Evolutionary conservation across 2,113 vertebrate genomes (phyloP).

Genomic region (Lophotis ruficrista): DNA sequence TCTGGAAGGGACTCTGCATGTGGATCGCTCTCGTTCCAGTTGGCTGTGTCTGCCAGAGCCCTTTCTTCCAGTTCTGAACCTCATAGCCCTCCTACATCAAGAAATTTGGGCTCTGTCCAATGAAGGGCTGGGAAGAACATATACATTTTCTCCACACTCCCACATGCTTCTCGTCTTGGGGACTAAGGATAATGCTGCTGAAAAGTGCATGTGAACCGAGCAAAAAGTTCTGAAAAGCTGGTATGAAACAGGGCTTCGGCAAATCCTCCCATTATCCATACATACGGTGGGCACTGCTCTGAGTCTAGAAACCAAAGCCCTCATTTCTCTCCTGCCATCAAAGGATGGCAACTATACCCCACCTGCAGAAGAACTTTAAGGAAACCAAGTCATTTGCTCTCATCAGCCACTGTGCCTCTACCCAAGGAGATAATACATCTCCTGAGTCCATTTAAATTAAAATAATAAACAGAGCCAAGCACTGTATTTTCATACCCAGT

Average conservation of each 20-base stretch:
- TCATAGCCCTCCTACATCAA: neutral
- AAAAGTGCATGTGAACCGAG: constrained; percentile 8
- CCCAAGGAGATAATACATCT: neutral
- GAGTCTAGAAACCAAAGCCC: neutral
- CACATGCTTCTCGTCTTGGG: neutral
- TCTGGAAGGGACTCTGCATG: constrained; percentile 5
- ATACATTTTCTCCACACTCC: neutral
- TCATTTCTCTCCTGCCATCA: neutral
- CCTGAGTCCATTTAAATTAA: neutral
- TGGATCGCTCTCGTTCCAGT: neutral
- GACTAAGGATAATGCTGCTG: neutral
- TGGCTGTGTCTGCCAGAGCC: constrained; percentile 6
- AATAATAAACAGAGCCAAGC: neutral
- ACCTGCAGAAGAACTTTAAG: neutral
- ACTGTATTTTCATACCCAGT: neutral
- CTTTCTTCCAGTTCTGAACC: constrained; percentile 14
- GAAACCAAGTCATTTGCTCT: neutral
- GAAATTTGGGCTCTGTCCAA: constrained; percentile 32
- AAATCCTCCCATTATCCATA: neutral
- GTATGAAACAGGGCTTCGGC: neutral
- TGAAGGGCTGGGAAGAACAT: neutral
- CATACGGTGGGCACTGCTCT: neutral
- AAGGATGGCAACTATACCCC: neutral
- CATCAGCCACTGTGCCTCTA: neutral
- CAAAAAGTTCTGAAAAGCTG: neutral